Percentiles rank a stretch among this genome's conserved stretches.
Evolutionary conservation across 2,888 invertebrate genomes (phyloP).

Genomic region (Darwinula stevensoni): DNA sequence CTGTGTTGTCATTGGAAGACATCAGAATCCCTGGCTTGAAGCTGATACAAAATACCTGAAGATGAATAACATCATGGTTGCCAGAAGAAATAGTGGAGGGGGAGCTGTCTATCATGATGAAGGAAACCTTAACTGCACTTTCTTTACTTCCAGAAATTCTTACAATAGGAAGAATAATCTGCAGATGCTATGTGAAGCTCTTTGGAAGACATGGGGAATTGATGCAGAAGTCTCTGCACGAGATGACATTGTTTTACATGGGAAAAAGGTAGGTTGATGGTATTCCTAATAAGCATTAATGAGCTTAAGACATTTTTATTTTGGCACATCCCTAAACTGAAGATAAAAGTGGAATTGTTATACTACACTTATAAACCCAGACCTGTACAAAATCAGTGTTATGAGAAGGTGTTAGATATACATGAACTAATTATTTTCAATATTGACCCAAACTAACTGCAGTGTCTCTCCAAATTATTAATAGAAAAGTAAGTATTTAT

Average conservation of each 20-base stretch:
- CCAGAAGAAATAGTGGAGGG: slow-evolving; percentile 72
- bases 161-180: slow-evolving; percentile 69
- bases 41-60: slow-evolving; percentile 38
- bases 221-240: slow-evolving; percentile 42
- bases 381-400: too few species aligned
- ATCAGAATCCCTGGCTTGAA: slow-evolving; percentile 91
- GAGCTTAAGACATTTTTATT: background rate
- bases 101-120: slow-evolving; percentile 88
- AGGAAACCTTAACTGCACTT: slow-evolving; percentile 73
- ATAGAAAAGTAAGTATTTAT: too few species aligned
- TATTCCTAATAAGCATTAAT: slow-evolving; percentile 16
- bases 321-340: too few species aligned
- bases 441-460: too few species aligned
- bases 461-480: too few species aligned
- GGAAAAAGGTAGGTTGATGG: too few species aligned
- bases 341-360: too few species aligned
- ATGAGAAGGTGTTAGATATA: too few species aligned
- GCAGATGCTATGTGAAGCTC: slow-evolving; percentile 47
- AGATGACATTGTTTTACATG: slow-evolving; percentile 56
- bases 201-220: slow-evolving; percentile 51
- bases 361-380: too few species aligned
- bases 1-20: slow-evolving; percentile 77
- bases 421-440: too few species aligned
- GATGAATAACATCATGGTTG: slow-evolving; percentile 37
- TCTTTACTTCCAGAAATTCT: slow-evolving; percentile 49